These are phyloP conservation scores for Lithobates sylvaticus DNA, from an alignment of 2,797 vertebrate species.

Conservation along the genomic window DNA sequence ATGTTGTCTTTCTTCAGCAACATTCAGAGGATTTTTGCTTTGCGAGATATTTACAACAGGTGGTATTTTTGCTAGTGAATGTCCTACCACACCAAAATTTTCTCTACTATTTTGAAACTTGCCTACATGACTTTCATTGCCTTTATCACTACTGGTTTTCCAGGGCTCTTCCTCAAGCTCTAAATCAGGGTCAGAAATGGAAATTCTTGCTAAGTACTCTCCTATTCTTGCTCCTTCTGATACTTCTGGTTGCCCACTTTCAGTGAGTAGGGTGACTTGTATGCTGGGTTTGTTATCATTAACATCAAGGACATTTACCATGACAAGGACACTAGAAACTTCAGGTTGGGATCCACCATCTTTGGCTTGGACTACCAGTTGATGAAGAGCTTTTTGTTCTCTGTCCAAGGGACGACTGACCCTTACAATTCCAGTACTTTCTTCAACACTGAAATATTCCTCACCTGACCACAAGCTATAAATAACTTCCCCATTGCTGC, in stretches of 20 bases:
- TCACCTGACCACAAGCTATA: constrained; percentile 78
- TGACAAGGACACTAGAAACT: constrained; percentile 82
- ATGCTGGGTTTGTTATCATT: constrained; percentile 90
- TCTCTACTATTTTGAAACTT: neutral
- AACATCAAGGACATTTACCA: constrained; percentile 84
- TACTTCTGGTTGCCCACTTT: constrained; percentile 79
- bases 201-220: constrained; percentile 88
- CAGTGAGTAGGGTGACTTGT: constrained; percentile 85
- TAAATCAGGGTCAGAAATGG: constrained; percentile 87
- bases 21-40: neutral
- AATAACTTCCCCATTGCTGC: constrained; percentile 80
- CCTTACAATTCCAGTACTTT: constrained; percentile 80
- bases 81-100: neutral
- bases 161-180: constrained; percentile 16
- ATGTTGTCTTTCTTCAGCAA: neutral
- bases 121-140: neutral
- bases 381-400: constrained; percentile 82
- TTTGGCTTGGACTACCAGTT: constrained; percentile 84
- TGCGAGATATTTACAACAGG: neutral
- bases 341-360: constrained; percentile 87
- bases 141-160: neutral
- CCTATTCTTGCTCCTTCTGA: constrained; percentile 83
- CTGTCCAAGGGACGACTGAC: constrained; percentile 85
- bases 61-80: neutral
- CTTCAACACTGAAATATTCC: constrained; percentile 80